Conservation (phyloP, 2,113 vertebrate species). For the Chaetodon auriga region DNA sequence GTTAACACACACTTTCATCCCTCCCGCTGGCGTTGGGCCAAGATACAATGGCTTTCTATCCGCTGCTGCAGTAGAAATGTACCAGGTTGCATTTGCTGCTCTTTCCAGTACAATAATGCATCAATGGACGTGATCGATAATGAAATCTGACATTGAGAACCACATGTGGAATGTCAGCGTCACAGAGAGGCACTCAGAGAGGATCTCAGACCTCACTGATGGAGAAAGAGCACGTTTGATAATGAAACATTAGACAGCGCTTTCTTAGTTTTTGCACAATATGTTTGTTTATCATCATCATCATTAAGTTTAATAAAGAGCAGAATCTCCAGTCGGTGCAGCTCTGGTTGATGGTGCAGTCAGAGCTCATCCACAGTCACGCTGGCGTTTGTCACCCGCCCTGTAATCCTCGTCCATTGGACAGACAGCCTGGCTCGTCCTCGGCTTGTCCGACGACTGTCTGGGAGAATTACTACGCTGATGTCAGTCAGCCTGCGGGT, state of each 20-base stretch:
- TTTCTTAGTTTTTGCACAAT: not conserved
- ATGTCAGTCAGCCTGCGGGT: slow-evolving; percentile 59
- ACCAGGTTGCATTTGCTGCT: not conserved
- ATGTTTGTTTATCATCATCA: not conserved
- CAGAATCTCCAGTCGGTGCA: not conserved
- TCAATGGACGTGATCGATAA: slow-evolving; percentile 8
- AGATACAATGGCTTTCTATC: not conserved
- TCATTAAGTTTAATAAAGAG: not conserved
- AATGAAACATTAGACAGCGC: no score
- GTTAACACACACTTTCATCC: slow-evolving; percentile 39
- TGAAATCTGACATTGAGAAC: slow-evolving; percentile 8
- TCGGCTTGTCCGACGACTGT: slow-evolving; percentile 31
- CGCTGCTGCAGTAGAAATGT: slow-evolving; percentile 10
- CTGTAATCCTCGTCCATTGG: slow-evolving; percentile 42
- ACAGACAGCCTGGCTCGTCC: slow-evolving; percentile 40
- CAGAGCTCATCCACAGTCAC: not conserved
- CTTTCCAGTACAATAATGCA: not conserved
- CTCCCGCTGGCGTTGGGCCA: slow-evolving; percentile 15
- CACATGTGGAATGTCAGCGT: not conserved
- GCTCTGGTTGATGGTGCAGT: slow-evolving; percentile 21
- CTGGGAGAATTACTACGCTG: slow-evolving; percentile 59
- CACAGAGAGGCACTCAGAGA: not conserved
- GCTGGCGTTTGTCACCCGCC: not conserved
- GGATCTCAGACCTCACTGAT: no score
- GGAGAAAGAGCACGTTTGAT: no score